Evolutionary conservation across 2,113 vertebrate genomes (phyloP).

Genomic region (Atractosteus spatula): DNA sequence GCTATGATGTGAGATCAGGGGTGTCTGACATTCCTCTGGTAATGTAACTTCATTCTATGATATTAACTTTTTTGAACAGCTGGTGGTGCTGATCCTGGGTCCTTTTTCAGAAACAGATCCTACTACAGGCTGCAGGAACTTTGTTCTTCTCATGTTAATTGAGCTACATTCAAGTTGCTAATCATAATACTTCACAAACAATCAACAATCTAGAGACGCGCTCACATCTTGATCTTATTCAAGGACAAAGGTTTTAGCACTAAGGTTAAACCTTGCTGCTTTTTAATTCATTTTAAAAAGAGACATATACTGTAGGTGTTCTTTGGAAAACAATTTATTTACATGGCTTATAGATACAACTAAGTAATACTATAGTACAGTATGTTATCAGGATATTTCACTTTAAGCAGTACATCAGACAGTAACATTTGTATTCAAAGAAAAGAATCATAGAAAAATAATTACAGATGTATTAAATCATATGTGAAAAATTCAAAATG

Average conservation of each 20-base stretch:
- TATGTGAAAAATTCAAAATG: no score
- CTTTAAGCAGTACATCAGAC: no score
- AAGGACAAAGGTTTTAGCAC: background rate
- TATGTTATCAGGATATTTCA: no score
- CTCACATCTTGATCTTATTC: background rate
- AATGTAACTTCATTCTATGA: constrained; percentile 51
- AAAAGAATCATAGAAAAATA: no score
- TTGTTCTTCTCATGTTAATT: constrained; percentile 8
- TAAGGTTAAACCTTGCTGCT: background rate
- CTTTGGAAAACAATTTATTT: no score
- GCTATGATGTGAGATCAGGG: constrained; percentile 42
- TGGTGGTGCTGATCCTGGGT: constrained; percentile 38
- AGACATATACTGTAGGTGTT: no score
- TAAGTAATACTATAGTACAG: no score
- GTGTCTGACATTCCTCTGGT: constrained; percentile 45
- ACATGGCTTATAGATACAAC: no score
- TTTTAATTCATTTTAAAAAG: no score
- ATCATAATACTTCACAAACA: constrained; percentile 8
- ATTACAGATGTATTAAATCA: no score
- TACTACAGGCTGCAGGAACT: background rate
- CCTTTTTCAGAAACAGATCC: constrained; percentile 29
- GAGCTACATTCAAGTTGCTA: constrained; percentile 6
- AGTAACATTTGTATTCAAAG: no score
- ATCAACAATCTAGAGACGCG: constrained; percentile 5
- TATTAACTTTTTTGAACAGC: constrained; percentile 53